Evolutionary conservation across 2,797 vertebrate genomes (phyloP), one percentile per base, ranked within the genome.

Genomic region (Eupleurogrammus muticus): DNA sequence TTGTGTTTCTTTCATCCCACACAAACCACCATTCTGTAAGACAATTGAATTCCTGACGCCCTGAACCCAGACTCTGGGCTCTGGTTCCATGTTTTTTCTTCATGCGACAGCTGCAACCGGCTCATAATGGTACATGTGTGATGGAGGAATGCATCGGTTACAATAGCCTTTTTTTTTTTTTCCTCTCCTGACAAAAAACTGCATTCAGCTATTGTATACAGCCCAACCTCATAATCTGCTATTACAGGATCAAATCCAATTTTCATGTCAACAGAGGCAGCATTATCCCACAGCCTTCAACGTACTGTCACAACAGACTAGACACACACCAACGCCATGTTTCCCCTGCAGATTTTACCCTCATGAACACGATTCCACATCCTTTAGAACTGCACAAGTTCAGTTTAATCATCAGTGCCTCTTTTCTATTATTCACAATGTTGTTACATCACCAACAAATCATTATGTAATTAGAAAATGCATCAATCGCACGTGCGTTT

Each of bases 181-280:
- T n/a, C n/a, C n/a, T n/a, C n/a, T n/a, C n/a, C 40, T 70, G 72
- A 75, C 46, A 73, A 73, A n/a, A 72, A 75, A 77, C 1, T 21
- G 9, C 42, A 68, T 79, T 69, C 64, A 63, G 71, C 61, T 35
- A 28, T 80, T 79, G 59, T 46, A 32, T 55, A 23, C 66, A 66
- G 75, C 44, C 52, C 61, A 75, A n/a, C 16, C 50, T 44, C 34
- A 61, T 76, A 81, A 76, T 79, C 46, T 72, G 71, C 54, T 66
- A 70, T 82, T 80, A 77, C 70, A 68, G 50, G 64, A 68, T 76
- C 66, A 73, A 75, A 75, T 82, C 77, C 61, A 68, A 80, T 88
- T 53, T 73, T 36, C 40, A 63, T 69, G 73, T 81, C 71, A 83
- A 79, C 60, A 68, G 50, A 76, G 46, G 36, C 44, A 6, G 60